phyloP scores from a whole-genome alignment of 2,888 invertebrate species.

The Pandemis heparana region DNA sequence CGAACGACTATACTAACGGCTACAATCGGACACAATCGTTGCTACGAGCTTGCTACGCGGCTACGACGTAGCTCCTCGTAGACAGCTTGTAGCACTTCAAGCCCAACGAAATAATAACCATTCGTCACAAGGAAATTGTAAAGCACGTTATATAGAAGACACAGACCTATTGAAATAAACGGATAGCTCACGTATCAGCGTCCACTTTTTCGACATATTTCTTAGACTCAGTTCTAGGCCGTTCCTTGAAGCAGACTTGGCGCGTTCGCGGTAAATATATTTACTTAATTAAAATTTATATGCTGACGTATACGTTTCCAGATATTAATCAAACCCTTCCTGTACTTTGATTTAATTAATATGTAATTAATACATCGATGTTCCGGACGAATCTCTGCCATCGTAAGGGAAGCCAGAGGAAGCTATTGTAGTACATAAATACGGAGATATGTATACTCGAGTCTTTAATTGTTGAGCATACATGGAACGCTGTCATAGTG shows the following conservation, averaged over 20 bases:
- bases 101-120: not conserved
- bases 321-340: not conserved
- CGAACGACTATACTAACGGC: not conserved
- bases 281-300: not conserved
- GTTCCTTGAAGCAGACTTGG: too few relatives aligned
- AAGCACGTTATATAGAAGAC: not conserved
- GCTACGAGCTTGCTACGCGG: conserved; percentile 9
- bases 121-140: not conserved
- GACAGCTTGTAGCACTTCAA: not conserved
- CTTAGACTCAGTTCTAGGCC: too few relatives aligned
- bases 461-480: too few relatives aligned
- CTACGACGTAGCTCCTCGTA: conserved; percentile 10
- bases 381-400: too few relatives aligned
- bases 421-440: too few relatives aligned
- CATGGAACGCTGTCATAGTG: too few relatives aligned
- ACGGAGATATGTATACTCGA: too few relatives aligned
- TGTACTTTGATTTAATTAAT: not conserved
- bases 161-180: too few relatives aligned
- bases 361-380: not conserved
- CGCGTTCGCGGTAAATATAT: too few relatives aligned
- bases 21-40: not conserved
- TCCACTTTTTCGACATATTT: too few relatives aligned
- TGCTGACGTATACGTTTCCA: not conserved
- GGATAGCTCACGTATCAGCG: too few relatives aligned
- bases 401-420: too few relatives aligned